These are phyloP conservation scores for Stichodactyla mertensii DNA, from an alignment of 64 coral and sea anemone genomes.

Conservation along the genomic window DNA sequence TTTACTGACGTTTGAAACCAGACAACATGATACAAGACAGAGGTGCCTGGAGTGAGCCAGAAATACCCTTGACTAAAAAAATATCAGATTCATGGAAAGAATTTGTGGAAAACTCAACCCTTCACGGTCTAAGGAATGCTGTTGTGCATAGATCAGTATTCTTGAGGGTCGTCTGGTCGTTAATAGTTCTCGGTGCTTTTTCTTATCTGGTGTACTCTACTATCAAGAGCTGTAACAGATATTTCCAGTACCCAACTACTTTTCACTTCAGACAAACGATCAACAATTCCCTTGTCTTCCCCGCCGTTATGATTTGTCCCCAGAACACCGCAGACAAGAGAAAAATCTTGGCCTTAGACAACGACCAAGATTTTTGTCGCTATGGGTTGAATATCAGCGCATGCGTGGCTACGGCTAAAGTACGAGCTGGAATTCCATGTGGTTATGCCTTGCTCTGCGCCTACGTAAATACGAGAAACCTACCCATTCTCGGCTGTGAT, in stretches of 20 bases:
- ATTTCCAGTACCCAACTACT: not conserved
- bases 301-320: slow-evolving; percentile 32
- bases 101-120: slow-evolving; percentile 25
- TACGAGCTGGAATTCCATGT: slow-evolving; percentile 51
- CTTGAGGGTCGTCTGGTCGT: slow-evolving; percentile 27
- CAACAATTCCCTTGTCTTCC: slow-evolving; percentile 7
- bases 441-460: slow-evolving; percentile 69
- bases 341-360: not conserved
- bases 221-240: not conserved
- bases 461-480: not conserved
- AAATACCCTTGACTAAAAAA: not conserved
- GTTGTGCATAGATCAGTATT: not conserved
- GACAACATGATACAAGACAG: not conserved
- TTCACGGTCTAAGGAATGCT: slow-evolving; percentile 37
- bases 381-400: slow-evolving; percentile 63
- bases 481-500: not conserved
- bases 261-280: slow-evolving; percentile 16
- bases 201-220: slow-evolving; percentile 20
- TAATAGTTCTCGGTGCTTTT: slow-evolving; percentile 3
- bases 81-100: slow-evolving; percentile 7
- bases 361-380: not conserved
- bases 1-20: too few relatives aligned
- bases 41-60: not conserved
- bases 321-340: not conserved
- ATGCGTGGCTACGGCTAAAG: slow-evolving; percentile 47